Percentiles rank a stretch among this genome's conserved stretches.
These are phyloP conservation scores for Eutrigla gurnardus DNA, from an alignment of 2,797 vertebrate species.

Conservation along the genomic window DNA sequence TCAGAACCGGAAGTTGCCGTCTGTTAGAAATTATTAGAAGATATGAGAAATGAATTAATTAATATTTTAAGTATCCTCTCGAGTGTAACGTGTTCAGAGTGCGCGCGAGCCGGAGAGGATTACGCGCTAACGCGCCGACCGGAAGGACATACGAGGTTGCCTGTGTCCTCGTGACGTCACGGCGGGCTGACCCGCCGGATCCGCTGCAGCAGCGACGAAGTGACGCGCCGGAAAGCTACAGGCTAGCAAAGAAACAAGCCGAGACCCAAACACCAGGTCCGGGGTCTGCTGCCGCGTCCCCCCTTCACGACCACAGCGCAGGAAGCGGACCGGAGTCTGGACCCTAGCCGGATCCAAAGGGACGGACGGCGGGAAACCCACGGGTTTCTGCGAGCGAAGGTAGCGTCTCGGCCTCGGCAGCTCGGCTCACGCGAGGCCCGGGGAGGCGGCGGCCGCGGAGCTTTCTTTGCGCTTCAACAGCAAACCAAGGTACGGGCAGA, in stretches of 20 bases:
- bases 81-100: too few species aligned
- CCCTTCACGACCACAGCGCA: accelerated
- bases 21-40: too few species aligned
- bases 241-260: conserved; percentile 38
- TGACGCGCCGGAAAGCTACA: conserved; percentile 73
- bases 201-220: conserved; percentile 53
- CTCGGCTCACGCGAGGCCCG: conserved; percentile 65
- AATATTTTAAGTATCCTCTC: neutral
- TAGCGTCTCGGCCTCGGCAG: conserved; percentile 51
- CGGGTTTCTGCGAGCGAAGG: conserved; percentile 26
- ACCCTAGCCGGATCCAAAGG: neutral
- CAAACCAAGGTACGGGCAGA: conserved; percentile 70
- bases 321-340: neutral
- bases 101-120: too few species aligned
- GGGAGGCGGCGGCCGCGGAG: conserved; percentile 46
- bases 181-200: conserved; percentile 52
- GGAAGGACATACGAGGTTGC: neutral
- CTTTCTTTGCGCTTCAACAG: conserved; percentile 57
- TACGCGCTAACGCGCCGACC: too few species aligned
- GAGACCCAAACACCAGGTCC: conserved; percentile 25
- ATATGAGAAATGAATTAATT: too few species aligned
- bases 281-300: neutral
- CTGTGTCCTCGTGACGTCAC: conserved; percentile 70
- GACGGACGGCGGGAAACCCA: neutral
- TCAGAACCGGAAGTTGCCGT: too few species aligned